Evolutionary conservation across 92 coral and sea anemone genomes (phyloP), one percentile per base, ranked within the genome.

Genomic region (Heteractis magnifica): DNA sequence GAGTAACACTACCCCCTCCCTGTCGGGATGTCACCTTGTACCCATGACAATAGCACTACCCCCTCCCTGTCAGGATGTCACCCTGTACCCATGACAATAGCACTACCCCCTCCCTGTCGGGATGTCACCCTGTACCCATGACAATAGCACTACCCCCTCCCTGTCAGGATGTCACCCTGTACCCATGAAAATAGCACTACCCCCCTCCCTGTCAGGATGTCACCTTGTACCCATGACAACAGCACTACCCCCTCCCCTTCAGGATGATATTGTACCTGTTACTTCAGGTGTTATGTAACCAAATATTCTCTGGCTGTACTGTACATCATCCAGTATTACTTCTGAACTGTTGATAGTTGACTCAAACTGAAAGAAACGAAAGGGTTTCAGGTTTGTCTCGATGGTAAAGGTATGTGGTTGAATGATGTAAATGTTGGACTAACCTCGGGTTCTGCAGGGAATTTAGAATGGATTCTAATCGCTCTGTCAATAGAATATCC

Each of bases 371-470:
- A 86, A 20, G 20, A 8, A 2, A 58, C 4, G 49, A 41, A 9
- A n/a, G 41, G 21, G 71, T 34, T 34, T 34, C 44, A 34, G 44
- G 44, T 34, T 34, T 2, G 44, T 34, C 44, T 34, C 1, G 23
- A 64, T 6, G 20, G 9, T 19, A n/a, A 64, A 64, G 71, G 8
- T 64, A 6, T 64, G n/a, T 2, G 68, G 11, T 16, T 1, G 6
- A 13, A 60, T 53, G 7, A 53, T 53, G 6, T 53, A 12, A 8
- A 53, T 8, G 10, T 53, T 53, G 58, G 79, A 68, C 85, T 52
- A 79, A 84, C 91, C 65, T 88, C 88, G 16, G 91, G 91, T 14
- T 76, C 49, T 12, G 89, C 52, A 6, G 90, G 90, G 64, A 87
- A 87, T 6, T 16, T 65, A 49, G 62, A 71, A 49, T 68, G 23